Evolutionary conservation across 2,888 invertebrate genomes (phyloP), one percentile per base, ranked within the genome.

Genomic region (Callyntrura sp.): DNA sequence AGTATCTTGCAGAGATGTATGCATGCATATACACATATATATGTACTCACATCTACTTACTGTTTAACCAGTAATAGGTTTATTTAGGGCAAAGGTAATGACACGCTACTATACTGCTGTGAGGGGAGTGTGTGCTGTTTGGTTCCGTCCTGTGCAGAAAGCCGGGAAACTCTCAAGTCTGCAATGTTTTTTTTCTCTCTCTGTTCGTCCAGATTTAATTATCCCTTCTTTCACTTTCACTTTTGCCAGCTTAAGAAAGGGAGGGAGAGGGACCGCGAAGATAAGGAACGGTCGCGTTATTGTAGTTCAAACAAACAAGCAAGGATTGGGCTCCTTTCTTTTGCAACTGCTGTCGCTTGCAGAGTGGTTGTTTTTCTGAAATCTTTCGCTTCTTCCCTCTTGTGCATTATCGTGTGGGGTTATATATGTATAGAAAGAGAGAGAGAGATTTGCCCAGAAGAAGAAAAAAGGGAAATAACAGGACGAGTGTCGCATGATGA

Each of bases 201-300:
- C 20, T 81, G 43, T 60, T 43, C 57, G 81, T 83, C 87, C 20
- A 70, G 81, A 88, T 82, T 88, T 82, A 88, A 88, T 88, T 88
- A 88, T 88, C 87, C 81, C 82, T 82, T 85, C 85, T 65, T 85
- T 88, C 82, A 79, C 51, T 79, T 79, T 78, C 85, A 81, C 87
- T 81, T 81, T 79, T 20, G 70, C 23, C 8, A 65, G 35, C 35
- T 35, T 14, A 68, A 68, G 68, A 17, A 57, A 60, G 25, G 25
- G 62, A 25, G 45, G 62, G 5, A 62, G 62, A 73, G 23, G 43
- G 60, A 55, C 17, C 25, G 76, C n/a, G 23, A 23, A 85, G 79
- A 45, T 86, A 83, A 68, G 65, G 20, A 68, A 68, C 68, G 65
- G 51, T 48, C 17, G 35, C 17, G 35, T 14, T 76, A 48, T 20